A percentile compares a stretch with the other conserved stretches of the same genome.
These are phyloP conservation scores for Lepidocyrtoides sp. DNA, from an alignment of 2,888 invertebrate genomes.

Conservation along the genomic window DNA sequence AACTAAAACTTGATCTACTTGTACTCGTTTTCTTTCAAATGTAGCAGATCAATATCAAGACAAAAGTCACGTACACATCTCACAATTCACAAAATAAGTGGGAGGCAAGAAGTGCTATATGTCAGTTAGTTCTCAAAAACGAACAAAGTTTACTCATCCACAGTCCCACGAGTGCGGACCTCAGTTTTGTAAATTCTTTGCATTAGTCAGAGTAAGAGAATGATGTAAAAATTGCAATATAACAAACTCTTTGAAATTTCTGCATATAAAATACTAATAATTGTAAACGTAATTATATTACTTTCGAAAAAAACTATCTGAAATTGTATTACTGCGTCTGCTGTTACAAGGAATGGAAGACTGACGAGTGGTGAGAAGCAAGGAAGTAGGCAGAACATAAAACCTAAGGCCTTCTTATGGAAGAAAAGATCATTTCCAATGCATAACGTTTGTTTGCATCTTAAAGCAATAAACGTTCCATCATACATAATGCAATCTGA, in stretches of 20 bases:
- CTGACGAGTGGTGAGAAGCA: neutral
- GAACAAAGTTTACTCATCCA: too few relatives aligned
- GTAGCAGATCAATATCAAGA: neutral
- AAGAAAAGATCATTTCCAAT: neutral
- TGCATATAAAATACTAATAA: too few relatives aligned
- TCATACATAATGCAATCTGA: neutral
- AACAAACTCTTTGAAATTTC: too few relatives aligned
- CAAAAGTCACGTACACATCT: slow-evolving; percentile 30
- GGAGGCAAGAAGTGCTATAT: neutral
- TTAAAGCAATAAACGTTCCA: neutral
- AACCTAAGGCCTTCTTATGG: neutral
- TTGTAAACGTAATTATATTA: too few relatives aligned
- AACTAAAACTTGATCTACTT: slow-evolving; percentile 41
- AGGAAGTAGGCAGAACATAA: neutral
- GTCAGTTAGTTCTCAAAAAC: neutral
- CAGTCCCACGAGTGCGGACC: too few relatives aligned
- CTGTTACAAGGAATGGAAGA: neutral
- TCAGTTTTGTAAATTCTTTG: too few relatives aligned
- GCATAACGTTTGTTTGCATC: neutral
- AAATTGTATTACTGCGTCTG: too few relatives aligned
- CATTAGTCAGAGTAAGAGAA: too few relatives aligned
- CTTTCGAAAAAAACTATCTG: too few relatives aligned
- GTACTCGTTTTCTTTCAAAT: slow-evolving; percentile 20
- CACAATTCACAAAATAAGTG: neutral
- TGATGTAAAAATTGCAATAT: too few relatives aligned